phyloP scores from a whole-genome alignment of 2,888 invertebrate species.

The Oscheius sp. region DNA sequence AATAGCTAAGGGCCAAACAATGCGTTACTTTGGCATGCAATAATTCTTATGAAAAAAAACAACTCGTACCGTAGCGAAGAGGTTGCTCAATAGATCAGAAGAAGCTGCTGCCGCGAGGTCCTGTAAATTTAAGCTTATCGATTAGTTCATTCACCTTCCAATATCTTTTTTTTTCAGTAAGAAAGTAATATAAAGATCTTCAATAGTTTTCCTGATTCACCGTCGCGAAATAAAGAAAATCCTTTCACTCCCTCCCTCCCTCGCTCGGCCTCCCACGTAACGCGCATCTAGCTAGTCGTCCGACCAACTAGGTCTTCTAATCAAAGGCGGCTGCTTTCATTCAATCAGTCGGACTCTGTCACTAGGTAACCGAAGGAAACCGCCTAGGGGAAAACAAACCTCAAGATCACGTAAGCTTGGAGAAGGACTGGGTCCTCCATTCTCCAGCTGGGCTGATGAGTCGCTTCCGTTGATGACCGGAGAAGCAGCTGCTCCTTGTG shows the following conservation, averaged over 20 bases:
- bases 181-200: too few species aligned
- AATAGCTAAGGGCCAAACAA: background rate
- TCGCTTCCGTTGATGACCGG: background rate
- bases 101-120: constrained; percentile 31
- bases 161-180: background rate
- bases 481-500: background rate
- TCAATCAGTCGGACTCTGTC: constrained; percentile 23
- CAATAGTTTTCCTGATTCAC: too few species aligned
- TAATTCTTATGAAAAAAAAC: too few species aligned
- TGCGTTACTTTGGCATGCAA: background rate
- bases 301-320: constrained; percentile 17
- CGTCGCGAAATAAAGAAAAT: too few species aligned
- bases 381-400: background rate
- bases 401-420: constrained; percentile 20
- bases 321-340: constrained; percentile 29
- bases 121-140: constrained; percentile 12
- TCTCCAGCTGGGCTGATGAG: background rate
- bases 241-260: background rate
- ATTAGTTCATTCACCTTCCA: background rate
- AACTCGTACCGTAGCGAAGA: constrained; percentile 47
- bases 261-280: background rate
- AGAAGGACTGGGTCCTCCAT: background rate
- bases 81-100: constrained; percentile 42
- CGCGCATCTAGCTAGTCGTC: background rate
- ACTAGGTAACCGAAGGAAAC: constrained; percentile 16